Percentiles rank a stretch among this genome's conserved stretches.
Evolutionary conservation across 2,113 vertebrate species (phyloP).

Genomic region (Plectropomus leopardus): DNA sequence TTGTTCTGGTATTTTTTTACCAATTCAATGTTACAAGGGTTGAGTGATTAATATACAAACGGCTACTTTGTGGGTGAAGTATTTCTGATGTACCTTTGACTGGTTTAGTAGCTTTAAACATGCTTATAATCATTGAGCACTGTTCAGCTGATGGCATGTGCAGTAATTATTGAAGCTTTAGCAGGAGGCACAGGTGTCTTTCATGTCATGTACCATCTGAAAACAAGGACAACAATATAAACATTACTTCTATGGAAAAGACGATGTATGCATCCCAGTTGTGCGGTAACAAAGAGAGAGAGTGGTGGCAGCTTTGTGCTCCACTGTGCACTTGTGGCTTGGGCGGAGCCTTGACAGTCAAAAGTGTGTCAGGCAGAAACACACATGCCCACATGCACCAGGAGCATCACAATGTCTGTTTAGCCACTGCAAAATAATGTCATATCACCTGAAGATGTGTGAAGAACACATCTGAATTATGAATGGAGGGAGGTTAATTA

Average conservation of each 20-base stretch:
- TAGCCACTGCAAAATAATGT: constrained; percentile 79
- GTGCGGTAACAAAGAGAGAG: constrained; percentile 19
- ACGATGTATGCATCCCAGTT: not conserved
- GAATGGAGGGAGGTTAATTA: constrained; percentile 81
- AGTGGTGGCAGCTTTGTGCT: constrained; percentile 18
- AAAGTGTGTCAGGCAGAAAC: constrained; percentile 70
- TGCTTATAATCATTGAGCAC: not conserved
- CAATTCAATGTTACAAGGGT: no score
- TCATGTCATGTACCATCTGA: not conserved
- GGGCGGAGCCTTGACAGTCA: constrained; percentile 52
- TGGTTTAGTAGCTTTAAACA: not conserved
- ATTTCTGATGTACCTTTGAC: constrained; percentile 1
- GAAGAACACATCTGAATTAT: constrained; percentile 83
- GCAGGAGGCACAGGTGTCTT: not conserved
- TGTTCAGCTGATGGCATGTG: not conserved
- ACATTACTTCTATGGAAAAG: not conserved
- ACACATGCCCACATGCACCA: constrained; percentile 46
- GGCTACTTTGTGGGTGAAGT: no score
- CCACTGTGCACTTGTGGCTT: constrained; percentile 49
- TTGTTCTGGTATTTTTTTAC: no score
- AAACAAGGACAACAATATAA: not conserved
- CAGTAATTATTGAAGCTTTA: not conserved
- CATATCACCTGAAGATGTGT: constrained; percentile 79
- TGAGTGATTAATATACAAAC: no score
- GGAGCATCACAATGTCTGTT: constrained; percentile 75